A percentile compares a stretch with the other conserved stretches of the same genome.
Evolutionary conservation across 2,113 vertebrate species (phyloP).

Genomic region (Mandrillus leucophaeus): DNA sequence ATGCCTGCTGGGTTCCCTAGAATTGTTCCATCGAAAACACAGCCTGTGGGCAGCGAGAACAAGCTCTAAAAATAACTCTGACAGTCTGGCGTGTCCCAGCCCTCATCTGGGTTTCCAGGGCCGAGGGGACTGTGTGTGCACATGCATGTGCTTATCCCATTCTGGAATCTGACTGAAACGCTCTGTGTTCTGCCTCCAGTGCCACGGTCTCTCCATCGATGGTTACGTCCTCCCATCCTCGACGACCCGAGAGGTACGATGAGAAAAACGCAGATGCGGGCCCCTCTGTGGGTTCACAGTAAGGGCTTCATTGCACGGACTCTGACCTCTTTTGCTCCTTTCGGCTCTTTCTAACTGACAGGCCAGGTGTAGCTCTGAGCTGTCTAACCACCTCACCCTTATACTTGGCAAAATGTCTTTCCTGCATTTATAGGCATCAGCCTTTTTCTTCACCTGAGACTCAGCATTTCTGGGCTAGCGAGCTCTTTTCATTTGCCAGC

Average conservation of each 20-base stretch:
- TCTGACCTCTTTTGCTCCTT: not conserved
- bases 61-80: conserved; percentile 70
- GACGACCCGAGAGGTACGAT: conserved; percentile 93
- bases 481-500: not conserved
- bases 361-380: not conserved
- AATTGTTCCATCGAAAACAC: conserved; percentile 64
- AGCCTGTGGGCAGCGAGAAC: conserved; percentile 74
- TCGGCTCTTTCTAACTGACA: not conserved
- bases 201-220: conserved; percentile 97
- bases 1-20: conserved; percentile 62
- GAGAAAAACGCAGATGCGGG: not conserved
- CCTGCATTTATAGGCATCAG: not conserved
- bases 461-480: not conserved
- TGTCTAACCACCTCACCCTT: not conserved
- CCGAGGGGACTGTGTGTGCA: not conserved
- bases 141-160: not conserved
- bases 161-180: conserved; percentile 40
- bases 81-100: conserved; percentile 61
- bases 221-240: conserved; percentile 98
- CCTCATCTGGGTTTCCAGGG: conserved; percentile 49
- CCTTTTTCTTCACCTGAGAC: not conserved
- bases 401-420: not conserved
- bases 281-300: not conserved
- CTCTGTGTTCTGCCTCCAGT: conserved; percentile 83
- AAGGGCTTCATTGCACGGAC: not conserved